A percentile compares a stretch with the other conserved stretches of the same genome.
Conservation (phyloP, 1,140 invertebrate species). For the Eupristina koningsbergeri region DNA sequence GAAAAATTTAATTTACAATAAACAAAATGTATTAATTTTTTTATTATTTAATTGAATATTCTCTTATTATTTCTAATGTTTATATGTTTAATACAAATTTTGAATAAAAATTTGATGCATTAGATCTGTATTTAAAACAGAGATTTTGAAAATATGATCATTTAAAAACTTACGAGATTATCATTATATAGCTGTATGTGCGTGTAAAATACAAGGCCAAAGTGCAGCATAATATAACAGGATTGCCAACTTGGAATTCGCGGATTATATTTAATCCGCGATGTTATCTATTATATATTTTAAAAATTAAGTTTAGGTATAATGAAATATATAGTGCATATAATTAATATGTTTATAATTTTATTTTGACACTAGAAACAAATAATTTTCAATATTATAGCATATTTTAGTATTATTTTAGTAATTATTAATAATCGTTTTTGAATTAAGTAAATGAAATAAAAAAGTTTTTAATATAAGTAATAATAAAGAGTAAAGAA, state of each 20-base stretch:
- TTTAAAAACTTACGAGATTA: constrained; percentile 62
- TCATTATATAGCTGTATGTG: constrained; percentile 78
- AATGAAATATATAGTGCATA: not conserved
- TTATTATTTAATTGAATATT: no score
- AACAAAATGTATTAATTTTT: no score
- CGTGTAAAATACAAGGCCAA: constrained; percentile 77
- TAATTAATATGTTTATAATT: not conserved
- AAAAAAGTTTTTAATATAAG: not conserved
- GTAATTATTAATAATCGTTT: no score
- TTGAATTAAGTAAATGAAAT: not conserved
- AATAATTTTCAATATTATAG: not conserved
- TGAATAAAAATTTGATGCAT: no score
- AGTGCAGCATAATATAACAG: constrained; percentile 81
- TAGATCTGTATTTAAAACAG: not conserved
- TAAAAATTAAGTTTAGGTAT: not conserved
- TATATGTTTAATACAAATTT: no score
- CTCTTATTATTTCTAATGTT: no score
- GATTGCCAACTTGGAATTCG: constrained; percentile 80
- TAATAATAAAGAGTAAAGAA: not conserved
- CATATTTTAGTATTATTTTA: no score
- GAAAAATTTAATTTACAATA: no score
- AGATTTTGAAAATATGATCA: not conserved
- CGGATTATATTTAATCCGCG: constrained; percentile 81
- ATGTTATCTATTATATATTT: constrained; percentile 72
- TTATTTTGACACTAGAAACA: not conserved